Conservation (phyloP, 2,888 invertebrate species). For the Nysson spinosus region DNA sequence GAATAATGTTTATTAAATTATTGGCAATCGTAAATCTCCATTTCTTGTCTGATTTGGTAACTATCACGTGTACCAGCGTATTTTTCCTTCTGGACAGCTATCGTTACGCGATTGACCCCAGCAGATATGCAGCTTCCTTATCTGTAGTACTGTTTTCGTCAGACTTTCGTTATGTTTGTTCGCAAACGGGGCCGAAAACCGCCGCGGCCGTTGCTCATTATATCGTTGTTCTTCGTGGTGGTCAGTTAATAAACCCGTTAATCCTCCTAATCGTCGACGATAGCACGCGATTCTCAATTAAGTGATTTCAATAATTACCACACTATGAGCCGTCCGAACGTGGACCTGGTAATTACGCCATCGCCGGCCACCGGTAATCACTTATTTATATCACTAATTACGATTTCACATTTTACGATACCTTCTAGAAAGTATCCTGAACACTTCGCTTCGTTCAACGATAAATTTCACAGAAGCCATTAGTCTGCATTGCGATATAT, state of each 20-base stretch:
- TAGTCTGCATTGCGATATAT: too few relatives aligned
- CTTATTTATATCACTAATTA: neutral
- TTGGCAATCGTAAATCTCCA: too few relatives aligned
- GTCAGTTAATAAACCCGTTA: constrained; percentile 5
- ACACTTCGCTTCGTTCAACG: neutral
- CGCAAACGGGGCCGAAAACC: constrained; percentile 21
- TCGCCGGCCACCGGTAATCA: constrained; percentile 41
- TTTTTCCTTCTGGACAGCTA: constrained; percentile 27
- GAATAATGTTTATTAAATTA: too few relatives aligned
- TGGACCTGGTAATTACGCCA: constrained; percentile 28
- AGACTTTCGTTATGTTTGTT: constrained; percentile 35
- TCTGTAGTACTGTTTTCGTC: constrained; percentile 42
- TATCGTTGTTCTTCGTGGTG: constrained; percentile 13
- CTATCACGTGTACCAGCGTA: constrained; percentile 21
- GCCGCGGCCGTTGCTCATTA: constrained; percentile 25
- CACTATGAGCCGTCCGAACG: constrained; percentile 38
- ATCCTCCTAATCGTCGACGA: neutral
- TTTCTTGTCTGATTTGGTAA: constrained; percentile 5
- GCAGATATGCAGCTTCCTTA: constrained; percentile 49
- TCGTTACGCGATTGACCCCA: constrained; percentile 50
- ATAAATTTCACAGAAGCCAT: too few relatives aligned
- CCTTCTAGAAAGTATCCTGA: neutral
- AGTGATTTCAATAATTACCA: neutral
- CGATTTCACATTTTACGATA: neutral
- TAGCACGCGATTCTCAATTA: neutral